phyloP scores from a whole-genome alignment of 2,113 vertebrate species.

The Microcebus jonahi region DNA sequence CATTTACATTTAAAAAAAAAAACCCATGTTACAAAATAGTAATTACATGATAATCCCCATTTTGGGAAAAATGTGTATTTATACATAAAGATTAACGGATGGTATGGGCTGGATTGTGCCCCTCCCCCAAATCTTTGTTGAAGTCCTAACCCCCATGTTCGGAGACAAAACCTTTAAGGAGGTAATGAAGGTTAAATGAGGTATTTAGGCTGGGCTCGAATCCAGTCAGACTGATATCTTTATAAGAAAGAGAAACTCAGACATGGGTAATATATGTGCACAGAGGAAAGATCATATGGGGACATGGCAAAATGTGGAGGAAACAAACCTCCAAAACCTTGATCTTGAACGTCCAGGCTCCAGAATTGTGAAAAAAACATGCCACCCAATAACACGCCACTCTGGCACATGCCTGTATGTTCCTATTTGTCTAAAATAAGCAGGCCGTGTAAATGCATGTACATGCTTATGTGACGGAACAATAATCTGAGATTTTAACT shows the following conservation, averaged over 20 bases:
- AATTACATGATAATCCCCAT: neutral
- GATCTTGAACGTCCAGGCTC: neutral
- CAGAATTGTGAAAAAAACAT: neutral
- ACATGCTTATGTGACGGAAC: neutral
- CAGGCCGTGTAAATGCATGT: neutral
- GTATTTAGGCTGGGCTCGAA: neutral
- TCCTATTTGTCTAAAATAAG: neutral
- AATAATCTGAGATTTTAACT: neutral
- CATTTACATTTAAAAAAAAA: neutral
- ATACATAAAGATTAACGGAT: neutral
- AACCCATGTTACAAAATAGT: neutral
- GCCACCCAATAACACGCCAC: no score
- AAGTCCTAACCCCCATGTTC: neutral
- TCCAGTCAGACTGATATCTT: neutral
- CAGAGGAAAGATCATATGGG: neutral
- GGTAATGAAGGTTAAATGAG: neutral
- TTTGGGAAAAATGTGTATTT: neutral
- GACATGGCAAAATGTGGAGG: neutral
- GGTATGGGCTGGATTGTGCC: neutral
- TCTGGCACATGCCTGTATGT: neutral
- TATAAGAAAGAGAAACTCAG: neutral
- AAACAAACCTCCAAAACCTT: neutral
- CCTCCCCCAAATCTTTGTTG: neutral
- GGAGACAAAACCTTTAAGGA: neutral
- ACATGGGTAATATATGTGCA: neutral